Conservation (phyloP, 2,797 vertebrate genomes). For the Lepidocolaptes lacrymiger region DNA sequence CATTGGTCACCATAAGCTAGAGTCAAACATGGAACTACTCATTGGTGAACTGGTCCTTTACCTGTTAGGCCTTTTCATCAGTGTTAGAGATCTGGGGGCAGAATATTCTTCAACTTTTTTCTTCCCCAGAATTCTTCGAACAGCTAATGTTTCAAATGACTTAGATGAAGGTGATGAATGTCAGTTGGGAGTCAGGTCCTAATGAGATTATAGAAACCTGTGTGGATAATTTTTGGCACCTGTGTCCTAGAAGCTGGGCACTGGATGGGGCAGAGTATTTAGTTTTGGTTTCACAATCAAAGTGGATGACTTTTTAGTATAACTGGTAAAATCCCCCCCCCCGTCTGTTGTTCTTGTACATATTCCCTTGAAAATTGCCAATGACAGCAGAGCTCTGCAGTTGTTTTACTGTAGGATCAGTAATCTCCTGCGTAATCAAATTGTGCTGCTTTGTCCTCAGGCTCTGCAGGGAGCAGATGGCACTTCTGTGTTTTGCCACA, state of each 20-base stretch:
- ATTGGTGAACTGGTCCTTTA: neutral
- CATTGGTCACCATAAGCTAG: neutral
- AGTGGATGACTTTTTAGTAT: neutral
- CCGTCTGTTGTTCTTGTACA: neutral
- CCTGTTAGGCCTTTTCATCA: neutral
- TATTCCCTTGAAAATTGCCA: neutral
- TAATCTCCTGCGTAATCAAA: neutral
- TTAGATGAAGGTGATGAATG: neutral
- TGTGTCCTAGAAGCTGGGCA: neutral
- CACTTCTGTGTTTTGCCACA: neutral
- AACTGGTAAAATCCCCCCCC: neutral
- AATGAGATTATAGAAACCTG: neutral
- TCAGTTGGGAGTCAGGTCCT: neutral
- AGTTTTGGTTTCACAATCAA: neutral
- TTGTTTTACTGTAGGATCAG: neutral
- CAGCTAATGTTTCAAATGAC: neutral
- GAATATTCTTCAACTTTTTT: neutral
- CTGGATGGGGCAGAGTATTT: neutral
- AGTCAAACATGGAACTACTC: neutral
- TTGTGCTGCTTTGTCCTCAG: neutral
- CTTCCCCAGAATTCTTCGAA: neutral
- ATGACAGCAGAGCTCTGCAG: neutral
- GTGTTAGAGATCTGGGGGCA: neutral
- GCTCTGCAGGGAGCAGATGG: slow-evolving; percentile 9
- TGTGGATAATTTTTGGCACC: neutral